Evolutionary conservation across 2,888 invertebrate genomes (phyloP).

Genomic region (Nineta flava): DNA sequence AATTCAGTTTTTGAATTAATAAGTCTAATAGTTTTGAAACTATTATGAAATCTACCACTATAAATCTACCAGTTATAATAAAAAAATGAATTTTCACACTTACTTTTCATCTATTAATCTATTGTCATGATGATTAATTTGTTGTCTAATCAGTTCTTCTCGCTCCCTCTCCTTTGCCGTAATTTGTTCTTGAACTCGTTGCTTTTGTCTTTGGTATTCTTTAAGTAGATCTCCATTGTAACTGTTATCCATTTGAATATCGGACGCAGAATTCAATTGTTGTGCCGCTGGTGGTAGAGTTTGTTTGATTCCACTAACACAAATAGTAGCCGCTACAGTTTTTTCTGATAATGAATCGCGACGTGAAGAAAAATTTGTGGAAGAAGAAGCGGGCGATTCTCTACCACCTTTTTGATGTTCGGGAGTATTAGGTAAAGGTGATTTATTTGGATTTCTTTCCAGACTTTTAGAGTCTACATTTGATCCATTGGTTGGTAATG

Average conservation of each 20-base stretch:
- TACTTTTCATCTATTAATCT: conserved; percentile 31
- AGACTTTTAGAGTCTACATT: conserved; percentile 34
- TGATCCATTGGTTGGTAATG: conserved; percentile 17
- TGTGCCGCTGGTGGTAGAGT: conserved; percentile 5
- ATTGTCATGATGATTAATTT: conserved; percentile 30
- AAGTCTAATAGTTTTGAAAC: no score
- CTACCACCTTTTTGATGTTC: conserved; percentile 42
- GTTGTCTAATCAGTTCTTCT: conserved; percentile 33
- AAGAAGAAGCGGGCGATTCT: conserved; percentile 47
- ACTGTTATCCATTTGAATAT: conserved; percentile 27
- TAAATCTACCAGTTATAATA: no score
- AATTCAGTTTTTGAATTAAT: no score
- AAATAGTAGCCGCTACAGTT: conserved; percentile 17
- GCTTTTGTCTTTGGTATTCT: conserved; percentile 66
- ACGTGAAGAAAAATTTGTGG: conserved; percentile 52
- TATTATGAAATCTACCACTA: no score
- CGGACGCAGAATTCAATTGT: conserved; percentile 19
- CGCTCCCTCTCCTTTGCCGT: conserved; percentile 34
- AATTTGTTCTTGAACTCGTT: conserved; percentile 42
- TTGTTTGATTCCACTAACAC: not conserved
- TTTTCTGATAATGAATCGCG: conserved; percentile 44
- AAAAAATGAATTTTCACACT: conserved; percentile 11
- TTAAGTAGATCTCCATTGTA: conserved; percentile 55
- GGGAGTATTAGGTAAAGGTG: conserved; percentile 45
- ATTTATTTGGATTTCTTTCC: conserved; percentile 3